These are phyloP conservation scores for Drosophila ambigua DNA, from an alignment of 1,140 invertebrate species.

Conservation along the genomic window DNA sequence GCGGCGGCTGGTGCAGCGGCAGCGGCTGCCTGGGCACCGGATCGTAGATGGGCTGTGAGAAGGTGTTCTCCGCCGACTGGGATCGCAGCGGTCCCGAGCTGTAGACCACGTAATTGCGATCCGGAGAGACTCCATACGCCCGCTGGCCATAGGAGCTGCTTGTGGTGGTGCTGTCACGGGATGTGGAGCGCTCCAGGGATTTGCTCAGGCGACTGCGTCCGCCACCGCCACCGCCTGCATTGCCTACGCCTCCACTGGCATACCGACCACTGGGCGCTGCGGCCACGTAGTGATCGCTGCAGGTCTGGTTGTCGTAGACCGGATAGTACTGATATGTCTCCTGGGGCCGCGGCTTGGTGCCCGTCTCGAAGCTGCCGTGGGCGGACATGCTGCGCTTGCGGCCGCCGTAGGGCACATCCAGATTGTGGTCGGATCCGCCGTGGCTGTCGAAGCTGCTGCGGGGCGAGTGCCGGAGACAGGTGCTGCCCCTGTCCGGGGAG, in stretches of 20 bases:
- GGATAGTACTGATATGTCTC: constrained; percentile 83
- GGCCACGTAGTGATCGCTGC: constrained; percentile 81
- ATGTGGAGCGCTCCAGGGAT: constrained; percentile 77
- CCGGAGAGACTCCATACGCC: constrained; percentile 77
- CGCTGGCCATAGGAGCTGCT: constrained; percentile 70
- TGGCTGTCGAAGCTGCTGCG: constrained; percentile 82
- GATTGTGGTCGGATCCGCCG: constrained; percentile 71
- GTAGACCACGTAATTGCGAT: constrained; percentile 73
- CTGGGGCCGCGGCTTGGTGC: constrained; percentile 51
- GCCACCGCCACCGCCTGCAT: constrained; percentile 14
- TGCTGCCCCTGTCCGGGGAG: constrained; percentile 72
- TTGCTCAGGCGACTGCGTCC: constrained; percentile 70
- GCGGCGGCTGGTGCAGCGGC: constrained; percentile 46
- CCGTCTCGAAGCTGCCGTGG: constrained; percentile 78
- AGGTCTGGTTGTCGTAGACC: constrained; percentile 82
- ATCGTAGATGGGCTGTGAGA: constrained; percentile 72
- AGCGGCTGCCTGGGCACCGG: constrained; percentile 54
- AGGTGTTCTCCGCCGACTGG: constrained; percentile 81
- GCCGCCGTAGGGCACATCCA: constrained; percentile 68
- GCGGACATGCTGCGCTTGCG: constrained; percentile 80
- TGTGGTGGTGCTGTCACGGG: constrained; percentile 73
- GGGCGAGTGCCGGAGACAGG: constrained; percentile 73
- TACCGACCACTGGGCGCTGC: constrained; percentile 66
- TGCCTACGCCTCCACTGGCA: not conserved
- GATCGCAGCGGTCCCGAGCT: constrained; percentile 74